Evolutionary conservation across 2,113 vertebrate genomes (phyloP).

Genomic region (Pangasianodon hypophthalmus): DNA sequence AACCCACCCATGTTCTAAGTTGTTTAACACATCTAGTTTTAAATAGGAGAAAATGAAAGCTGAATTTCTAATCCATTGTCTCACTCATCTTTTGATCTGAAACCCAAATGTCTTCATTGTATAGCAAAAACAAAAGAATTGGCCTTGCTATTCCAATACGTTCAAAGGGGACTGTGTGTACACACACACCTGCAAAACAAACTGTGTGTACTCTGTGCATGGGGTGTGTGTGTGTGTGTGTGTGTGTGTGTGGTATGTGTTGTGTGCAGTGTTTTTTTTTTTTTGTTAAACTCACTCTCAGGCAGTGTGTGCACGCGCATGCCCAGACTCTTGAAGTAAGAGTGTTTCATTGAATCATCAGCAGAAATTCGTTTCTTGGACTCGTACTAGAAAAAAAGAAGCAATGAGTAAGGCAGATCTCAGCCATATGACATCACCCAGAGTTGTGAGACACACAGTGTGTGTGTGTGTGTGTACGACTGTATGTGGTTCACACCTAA

Average conservation of each 20-base stretch:
- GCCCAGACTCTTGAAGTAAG: conserved; percentile 94
- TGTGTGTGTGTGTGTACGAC: background rate
- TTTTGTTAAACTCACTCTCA: conserved; percentile 84
- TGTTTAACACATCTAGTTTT: background rate
- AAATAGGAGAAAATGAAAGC: background rate
- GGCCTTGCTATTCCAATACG: background rate
- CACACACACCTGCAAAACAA: too few species aligned
- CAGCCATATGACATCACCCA: background rate
- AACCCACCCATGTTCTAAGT: background rate
- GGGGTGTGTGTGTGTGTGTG: background rate
- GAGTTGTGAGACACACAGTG: background rate
- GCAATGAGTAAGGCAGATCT: background rate
- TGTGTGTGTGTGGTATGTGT: background rate
- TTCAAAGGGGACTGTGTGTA: background rate
- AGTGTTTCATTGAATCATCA: conserved; percentile 96
- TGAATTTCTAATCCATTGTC: background rate
- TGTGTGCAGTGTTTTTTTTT: background rate
- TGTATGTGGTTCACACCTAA: background rate
- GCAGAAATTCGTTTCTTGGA: conserved; percentile 97
- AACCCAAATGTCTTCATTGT: background rate
- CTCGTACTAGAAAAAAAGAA: conserved; percentile 81
- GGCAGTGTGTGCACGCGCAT: conserved; percentile 85
- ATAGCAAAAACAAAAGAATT: background rate
- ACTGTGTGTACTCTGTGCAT: background rate
- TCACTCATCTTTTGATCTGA: background rate